Base-by-base conservation (phyloP, 2,113 vertebrate genomes). In the Proterorhinus semilunaris region DNA sequence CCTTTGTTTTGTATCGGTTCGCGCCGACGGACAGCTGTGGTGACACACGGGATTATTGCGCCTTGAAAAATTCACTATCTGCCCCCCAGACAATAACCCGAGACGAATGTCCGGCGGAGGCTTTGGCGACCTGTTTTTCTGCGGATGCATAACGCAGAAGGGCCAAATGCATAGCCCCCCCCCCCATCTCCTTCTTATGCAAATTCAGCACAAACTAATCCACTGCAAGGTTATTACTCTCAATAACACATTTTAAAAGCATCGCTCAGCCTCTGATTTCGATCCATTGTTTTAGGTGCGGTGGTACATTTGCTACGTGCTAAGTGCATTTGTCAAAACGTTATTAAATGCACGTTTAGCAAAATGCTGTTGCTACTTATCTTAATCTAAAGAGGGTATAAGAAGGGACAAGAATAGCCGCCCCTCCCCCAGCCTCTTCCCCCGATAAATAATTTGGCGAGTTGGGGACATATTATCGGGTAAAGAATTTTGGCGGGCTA, bases 1-100 rank as follows among this genome's bases (percentile, higher is more conserved):
- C 82, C 89, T 92, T 92, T 91, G 88, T 92, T 91, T 85, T 85
- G 89, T 78, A 80, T 81, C 80, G 78, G 53, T 72, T 86, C 90
- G 86, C 92, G 89, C 85, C 63, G 75, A 76, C 78, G 73, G 71
- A 89, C 89, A 88, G 73, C 80, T 86, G 83, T 81, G 74, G 66
- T 69, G 36, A 70, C 75, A 78, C 69, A 59, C 76, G 75, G 83
- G 82, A 82, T 85, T 81, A 82, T 62, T 10, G 46, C 69, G 73
- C 68, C 21, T 68, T 68, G 75, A 68, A 48, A 47, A 63, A 86
- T 76, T 76, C 71, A 74, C 62, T 2, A 54, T 47, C 43, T 57
- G 16, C 13, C 10, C 8, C 8, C 49, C 52, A 17, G 17, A 50
- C 12, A 53, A 61, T 54, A 70, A 54, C 63, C 10, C 21, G 17